Evolutionary conservation across 2,113 vertebrate genomes (phyloP).

Genomic region (Takifugu flavidus): DNA sequence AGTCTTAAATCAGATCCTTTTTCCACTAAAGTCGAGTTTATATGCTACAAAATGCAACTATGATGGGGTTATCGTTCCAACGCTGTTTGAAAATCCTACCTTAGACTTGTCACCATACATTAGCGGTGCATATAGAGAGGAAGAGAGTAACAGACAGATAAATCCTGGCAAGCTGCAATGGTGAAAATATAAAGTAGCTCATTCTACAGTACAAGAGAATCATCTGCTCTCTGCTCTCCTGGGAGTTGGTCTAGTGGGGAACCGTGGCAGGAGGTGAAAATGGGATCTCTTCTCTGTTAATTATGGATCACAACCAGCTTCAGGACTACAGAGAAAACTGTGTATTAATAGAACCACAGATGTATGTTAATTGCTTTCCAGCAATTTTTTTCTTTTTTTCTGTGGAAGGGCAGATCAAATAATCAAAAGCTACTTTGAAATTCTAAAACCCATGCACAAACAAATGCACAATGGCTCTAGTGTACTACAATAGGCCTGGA

Average conservation of each 20-base stretch:
- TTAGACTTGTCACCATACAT: no score
- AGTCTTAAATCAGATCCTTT: no score
- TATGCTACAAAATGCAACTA: no score
- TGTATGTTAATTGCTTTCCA: conserved; percentile 63
- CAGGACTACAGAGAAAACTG: conserved; percentile 39
- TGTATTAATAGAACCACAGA: conserved; percentile 60
- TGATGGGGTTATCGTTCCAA: no score
- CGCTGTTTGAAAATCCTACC: no score
- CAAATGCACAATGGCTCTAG: conserved; percentile 41
- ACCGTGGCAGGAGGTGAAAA: conserved; percentile 51
- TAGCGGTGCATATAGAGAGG: neutral
- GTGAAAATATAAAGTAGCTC: neutral
- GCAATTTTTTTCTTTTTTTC: conserved; percentile 21
- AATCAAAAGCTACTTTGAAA: conserved; percentile 71
- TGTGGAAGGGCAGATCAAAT: conserved; percentile 52
- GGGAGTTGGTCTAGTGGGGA: conserved; percentile 37
- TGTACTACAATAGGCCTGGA: conserved; percentile 51
- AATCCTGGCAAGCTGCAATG: neutral
- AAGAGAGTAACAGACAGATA: neutral
- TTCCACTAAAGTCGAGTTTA: no score
- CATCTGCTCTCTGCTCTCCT: conserved; percentile 27
- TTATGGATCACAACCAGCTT: conserved; percentile 69
- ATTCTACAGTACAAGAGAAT: conserved; percentile 4
- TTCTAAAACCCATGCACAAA: conserved; percentile 58
- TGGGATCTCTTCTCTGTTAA: conserved; percentile 64